Evolutionary conservation across 2,888 invertebrate species (phyloP).

Genomic region (Smittia sp.): DNA sequence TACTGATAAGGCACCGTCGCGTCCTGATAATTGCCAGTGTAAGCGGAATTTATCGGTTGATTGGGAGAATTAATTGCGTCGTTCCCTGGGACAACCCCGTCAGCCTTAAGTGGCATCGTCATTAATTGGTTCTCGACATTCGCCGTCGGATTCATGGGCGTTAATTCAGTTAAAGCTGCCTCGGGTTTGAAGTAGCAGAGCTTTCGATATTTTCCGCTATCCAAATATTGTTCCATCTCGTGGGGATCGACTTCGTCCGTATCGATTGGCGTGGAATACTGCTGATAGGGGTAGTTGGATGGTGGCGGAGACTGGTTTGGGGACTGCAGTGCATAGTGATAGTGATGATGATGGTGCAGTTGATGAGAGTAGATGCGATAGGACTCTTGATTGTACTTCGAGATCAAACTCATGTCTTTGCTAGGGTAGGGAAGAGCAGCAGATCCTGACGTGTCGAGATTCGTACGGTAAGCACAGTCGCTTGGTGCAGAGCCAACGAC

Average conservation of each 20-base stretch:
- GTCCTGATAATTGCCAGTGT: not conserved
- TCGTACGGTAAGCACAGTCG: constrained; percentile 7
- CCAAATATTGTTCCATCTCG: constrained; percentile 54
- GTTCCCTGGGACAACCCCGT: not conserved
- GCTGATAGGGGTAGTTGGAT: constrained; percentile 11
- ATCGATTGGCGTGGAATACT: constrained; percentile 14
- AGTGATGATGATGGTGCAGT: constrained; percentile 41
- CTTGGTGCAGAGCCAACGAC: not conserved
- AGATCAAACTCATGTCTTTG: constrained; percentile 17
- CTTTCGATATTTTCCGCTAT: constrained; percentile 46
- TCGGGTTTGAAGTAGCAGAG: constrained; percentile 29
- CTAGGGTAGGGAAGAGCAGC: not conserved
- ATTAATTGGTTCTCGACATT: not conserved
- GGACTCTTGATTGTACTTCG: constrained; percentile 39
- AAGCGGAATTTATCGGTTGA: constrained; percentile 7
- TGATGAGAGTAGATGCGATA: constrained; percentile 40
- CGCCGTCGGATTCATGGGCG: constrained; percentile 22
- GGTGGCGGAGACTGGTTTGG: constrained; percentile 33
- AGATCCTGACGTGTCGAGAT: not conserved
- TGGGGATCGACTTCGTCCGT: constrained; percentile 50
- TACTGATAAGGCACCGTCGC: constrained; percentile 6
- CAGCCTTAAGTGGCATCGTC: not conserved
- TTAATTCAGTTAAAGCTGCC: constrained; percentile 24
- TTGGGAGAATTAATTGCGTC: not conserved
- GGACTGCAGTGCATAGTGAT: constrained; percentile 9